These are phyloP conservation scores for Emydoidea blandingii DNA, from an alignment of 2,797 vertebrate species.

Conservation along the genomic window DNA sequence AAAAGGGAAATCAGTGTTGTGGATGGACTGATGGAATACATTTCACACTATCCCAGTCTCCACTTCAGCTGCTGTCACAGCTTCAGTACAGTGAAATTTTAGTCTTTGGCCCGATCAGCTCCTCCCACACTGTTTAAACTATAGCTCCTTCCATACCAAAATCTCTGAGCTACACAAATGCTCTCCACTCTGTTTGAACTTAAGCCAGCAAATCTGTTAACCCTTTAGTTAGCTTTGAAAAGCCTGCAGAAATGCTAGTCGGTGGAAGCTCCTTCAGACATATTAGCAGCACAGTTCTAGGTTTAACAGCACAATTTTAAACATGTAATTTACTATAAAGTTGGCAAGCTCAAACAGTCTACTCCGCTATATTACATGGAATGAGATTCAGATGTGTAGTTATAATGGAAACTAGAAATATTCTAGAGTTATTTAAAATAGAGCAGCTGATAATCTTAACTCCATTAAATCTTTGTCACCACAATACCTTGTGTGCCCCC, in stretches of 20 bases:
- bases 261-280: neutral
- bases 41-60: neutral
- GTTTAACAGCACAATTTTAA: neutral
- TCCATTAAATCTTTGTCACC: constrained; percentile 2
- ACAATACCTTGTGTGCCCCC: neutral
- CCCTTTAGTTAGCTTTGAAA: neutral
- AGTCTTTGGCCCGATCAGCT: neutral
- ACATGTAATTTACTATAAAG: neutral
- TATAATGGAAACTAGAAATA: neutral
- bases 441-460: neutral
- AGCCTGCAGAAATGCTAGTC: neutral
- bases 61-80: neutral
- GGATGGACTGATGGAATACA: neutral
- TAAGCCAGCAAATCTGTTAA: neutral
- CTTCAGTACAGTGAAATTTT: neutral
- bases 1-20: neutral
- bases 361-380: neutral
- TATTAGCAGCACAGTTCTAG: neutral
- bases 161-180: neutral
- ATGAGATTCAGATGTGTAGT: neutral
- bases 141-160: neutral
- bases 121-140: neutral
- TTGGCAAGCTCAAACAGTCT: neutral
- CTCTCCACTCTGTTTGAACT: neutral
- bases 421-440: neutral